These are phyloP conservation scores for Zoanthus solanderi DNA, from an alignment of 92 coral and sea anemone genomes.

Conservation along the genomic window DNA sequence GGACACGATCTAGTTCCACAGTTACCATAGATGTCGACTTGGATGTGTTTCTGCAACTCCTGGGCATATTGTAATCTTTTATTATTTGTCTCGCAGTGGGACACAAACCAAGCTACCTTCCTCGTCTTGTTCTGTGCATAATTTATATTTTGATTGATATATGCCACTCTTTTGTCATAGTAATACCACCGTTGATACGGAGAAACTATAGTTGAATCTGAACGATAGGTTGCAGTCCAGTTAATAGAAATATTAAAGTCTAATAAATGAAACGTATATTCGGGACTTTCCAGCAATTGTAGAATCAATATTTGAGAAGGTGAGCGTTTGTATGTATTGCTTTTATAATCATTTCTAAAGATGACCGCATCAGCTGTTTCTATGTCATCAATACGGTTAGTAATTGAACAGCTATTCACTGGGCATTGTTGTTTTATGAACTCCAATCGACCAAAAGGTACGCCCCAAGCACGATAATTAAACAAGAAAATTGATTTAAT, in stretches of 20 bases:
- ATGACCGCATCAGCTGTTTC: constrained; percentile 4
- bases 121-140: constrained; percentile 29
- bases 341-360: background rate
- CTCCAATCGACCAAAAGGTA: background rate
- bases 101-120: constrained; percentile 33
- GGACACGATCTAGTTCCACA: constrained; percentile 20
- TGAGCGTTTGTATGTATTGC: background rate
- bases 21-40: constrained; percentile 21
- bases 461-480: background rate
- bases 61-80: background rate
- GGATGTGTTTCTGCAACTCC: constrained; percentile 16
- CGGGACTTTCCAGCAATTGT: constrained; percentile 26
- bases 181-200: constrained; percentile 27
- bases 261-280: background rate
- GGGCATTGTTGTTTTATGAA: constrained; percentile 17
- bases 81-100: background rate
- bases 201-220: constrained; percentile 32
- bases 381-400: background rate
- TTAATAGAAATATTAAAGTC: background rate
- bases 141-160: background rate
- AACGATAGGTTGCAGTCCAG: constrained; percentile 27
- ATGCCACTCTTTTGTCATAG: background rate
- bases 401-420: constrained; percentile 6
- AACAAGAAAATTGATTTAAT: background rate
- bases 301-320: constrained; percentile 24